Percentiles rank a stretch among this genome's conserved stretches.
These are phyloP conservation scores for Sitta europaea DNA, from an alignment of 2,113 vertebrate genomes.

Conservation along the genomic window DNA sequence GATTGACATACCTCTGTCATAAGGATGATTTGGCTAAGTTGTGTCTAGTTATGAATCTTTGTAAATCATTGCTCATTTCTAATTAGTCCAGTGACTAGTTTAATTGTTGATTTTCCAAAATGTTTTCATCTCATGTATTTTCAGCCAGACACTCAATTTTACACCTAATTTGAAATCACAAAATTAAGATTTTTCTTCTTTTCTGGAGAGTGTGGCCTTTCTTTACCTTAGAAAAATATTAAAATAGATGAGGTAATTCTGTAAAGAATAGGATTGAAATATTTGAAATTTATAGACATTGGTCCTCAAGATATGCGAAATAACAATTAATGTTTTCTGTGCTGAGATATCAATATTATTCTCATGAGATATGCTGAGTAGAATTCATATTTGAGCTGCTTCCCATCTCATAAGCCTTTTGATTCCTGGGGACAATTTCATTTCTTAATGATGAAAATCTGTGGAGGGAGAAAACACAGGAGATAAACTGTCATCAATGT, in stretches of 20 bases:
- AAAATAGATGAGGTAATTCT: not conserved
- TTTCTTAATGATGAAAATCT: constrained; percentile 13
- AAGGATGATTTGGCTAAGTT: not conserved
- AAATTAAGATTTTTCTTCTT: not conserved
- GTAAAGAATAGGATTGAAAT: not conserved
- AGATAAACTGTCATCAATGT: not conserved
- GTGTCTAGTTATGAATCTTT: not conserved
- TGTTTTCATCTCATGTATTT: not conserved
- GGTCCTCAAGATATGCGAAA: not conserved
- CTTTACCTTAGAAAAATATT: not conserved
- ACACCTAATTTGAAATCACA: not conserved
- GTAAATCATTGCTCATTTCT: not conserved
- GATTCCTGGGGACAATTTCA: not conserved
- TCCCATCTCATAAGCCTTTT: not conserved
- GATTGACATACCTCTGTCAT: not conserved
- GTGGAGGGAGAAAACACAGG: not conserved
- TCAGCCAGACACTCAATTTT: not conserved
- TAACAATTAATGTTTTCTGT: not conserved
- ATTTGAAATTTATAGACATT: not conserved
- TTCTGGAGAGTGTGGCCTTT: not conserved
- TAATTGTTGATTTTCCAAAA: not conserved
- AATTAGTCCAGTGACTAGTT: not conserved
- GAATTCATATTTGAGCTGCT: not conserved
- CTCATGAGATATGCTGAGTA: not conserved
- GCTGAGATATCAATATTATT: not conserved